Conservation (phyloP, 2,888 invertebrate species). For the Temnothorax rugatulus region DNA sequence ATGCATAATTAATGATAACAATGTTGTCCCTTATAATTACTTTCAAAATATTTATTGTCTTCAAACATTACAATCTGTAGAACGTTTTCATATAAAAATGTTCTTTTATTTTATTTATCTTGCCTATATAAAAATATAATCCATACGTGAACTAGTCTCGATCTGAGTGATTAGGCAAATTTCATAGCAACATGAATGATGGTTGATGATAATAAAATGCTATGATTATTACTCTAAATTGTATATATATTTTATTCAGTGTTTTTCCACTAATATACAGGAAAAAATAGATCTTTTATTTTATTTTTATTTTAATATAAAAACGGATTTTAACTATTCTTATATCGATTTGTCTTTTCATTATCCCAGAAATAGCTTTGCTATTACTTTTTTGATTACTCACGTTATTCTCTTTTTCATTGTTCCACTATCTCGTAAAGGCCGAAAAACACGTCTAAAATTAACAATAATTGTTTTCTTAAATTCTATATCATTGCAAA, state of each 20-base stretch:
- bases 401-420: conserved; percentile 6
- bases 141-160: neutral
- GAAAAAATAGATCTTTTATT: conserved; percentile 27
- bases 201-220: conserved; percentile 6
- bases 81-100: conserved; percentile 35
- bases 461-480: conserved; percentile 25
- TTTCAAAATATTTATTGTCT: conserved; percentile 44
- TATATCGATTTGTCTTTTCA: neutral
- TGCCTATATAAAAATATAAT: conserved; percentile 16
- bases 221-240: neutral
- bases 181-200: neutral
- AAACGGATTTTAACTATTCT: conserved; percentile 11
- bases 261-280: conserved; percentile 16
- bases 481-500: conserved; percentile 33
- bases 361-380: neutral
- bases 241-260: neutral
- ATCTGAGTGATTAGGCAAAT: neutral
- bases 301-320: conserved; percentile 4
- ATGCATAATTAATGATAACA: neutral
- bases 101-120: neutral
- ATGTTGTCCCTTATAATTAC: neutral
- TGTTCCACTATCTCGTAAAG: conserved; percentile 19
- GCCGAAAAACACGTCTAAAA: neutral
- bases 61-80: conserved; percentile 28
- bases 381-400: conserved; percentile 23